These are phyloP conservation scores for Odontamblyopus rebecca DNA, from an alignment of 2,797 vertebrate genomes.

Conservation along the genomic window DNA sequence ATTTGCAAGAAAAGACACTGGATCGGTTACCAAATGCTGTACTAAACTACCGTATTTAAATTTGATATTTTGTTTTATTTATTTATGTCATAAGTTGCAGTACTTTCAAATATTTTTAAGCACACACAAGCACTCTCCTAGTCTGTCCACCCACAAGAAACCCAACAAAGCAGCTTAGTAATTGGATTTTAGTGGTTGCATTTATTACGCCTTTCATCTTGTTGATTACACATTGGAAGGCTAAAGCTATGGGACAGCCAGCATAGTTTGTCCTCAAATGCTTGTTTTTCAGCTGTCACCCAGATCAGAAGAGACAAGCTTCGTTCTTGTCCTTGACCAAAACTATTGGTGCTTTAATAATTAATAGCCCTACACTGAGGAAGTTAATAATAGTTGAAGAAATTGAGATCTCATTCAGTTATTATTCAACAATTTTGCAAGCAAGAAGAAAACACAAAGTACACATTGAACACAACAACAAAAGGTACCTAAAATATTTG, in stretches of 20 bases:
- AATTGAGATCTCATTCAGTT: not conserved
- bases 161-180: slow-evolving; percentile 38
- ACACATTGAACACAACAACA: not conserved
- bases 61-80: not conserved
- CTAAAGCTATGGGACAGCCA: slow-evolving; percentile 16
- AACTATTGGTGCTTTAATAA: not conserved
- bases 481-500: too few species aligned
- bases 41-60: not conserved
- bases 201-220: slow-evolving; percentile 39
- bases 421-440: not conserved
- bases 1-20: not conserved
- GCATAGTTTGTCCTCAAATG: not conserved
- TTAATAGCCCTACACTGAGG: not conserved
- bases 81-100: not conserved
- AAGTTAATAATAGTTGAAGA: not conserved
- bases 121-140: not conserved
- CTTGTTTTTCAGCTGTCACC: slow-evolving; percentile 26
- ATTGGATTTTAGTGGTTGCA: slow-evolving; percentile 45
- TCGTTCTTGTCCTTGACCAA: slow-evolving; percentile 18
- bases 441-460: not conserved
- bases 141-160: slow-evolving; percentile 28
- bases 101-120: not conserved
- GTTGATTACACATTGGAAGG: slow-evolving; percentile 25
- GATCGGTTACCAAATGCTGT: not conserved
- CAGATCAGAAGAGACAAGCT: slow-evolving; percentile 4